These are phyloP conservation scores for Bellardia bayeri DNA, from an alignment of 2,888 invertebrate species.

Conservation along the genomic window DNA sequence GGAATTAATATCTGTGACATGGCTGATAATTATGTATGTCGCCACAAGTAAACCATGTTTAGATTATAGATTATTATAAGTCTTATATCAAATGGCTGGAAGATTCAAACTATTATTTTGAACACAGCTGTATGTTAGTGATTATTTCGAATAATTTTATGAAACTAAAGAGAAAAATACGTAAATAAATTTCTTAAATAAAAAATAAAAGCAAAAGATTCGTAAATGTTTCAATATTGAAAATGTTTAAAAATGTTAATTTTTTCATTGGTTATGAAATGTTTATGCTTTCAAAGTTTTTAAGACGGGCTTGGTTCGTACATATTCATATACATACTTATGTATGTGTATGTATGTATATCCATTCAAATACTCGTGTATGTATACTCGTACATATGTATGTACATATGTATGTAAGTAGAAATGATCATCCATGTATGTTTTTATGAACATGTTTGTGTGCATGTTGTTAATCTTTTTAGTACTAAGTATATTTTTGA, in stretches of 20 bases:
- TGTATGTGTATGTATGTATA: background rate
- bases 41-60: no score
- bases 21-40: no score
- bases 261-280: conserved; percentile 11
- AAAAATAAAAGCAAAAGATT: conserved; percentile 30
- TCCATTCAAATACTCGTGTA: background rate
- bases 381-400: background rate
- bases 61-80: no score
- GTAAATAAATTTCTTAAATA: conserved; percentile 7
- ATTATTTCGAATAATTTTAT: background rate
- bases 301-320: conserved; percentile 65
- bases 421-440: background rate
- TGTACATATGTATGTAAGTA: no score
- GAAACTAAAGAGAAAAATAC: conserved; percentile 6
- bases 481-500: conserved; percentile 32
- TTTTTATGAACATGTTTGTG: background rate
- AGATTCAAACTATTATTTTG: background rate
- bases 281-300: conserved; percentile 45
- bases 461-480: conserved; percentile 17
- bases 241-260: conserved; percentile 14
- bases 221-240: background rate
- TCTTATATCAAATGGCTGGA: no score
- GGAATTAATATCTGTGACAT: no score
- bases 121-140: background rate
- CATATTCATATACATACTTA: background rate